phyloP scores from a whole-genome alignment of 2,113 vertebrate genomes.

The Chinchilla lanigera region DNA sequence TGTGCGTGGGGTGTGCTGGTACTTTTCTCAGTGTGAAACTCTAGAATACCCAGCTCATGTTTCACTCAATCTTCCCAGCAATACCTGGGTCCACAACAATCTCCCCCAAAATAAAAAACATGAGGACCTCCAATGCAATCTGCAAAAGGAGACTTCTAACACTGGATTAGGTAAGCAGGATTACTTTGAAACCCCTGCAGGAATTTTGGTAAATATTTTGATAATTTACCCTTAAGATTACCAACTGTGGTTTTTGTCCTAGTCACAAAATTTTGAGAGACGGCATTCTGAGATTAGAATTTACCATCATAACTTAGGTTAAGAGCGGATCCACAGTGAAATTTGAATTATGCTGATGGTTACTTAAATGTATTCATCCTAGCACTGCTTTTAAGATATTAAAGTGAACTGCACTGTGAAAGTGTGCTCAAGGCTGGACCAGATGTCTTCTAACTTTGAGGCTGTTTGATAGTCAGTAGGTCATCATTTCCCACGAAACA shows the following conservation, averaged over 20 bases:
- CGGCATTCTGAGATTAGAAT: not conserved
- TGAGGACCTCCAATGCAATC: not conserved
- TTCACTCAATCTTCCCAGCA: not conserved
- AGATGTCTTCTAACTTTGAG: not conserved
- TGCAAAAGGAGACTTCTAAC: conserved; percentile 6
- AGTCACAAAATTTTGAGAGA: not conserved
- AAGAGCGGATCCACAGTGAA: not conserved
- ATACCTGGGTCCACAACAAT: not conserved
- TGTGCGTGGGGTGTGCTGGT: no score
- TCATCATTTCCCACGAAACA: not conserved
- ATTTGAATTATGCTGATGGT: not conserved
- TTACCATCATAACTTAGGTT: not conserved
- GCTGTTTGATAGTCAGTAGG: not conserved
- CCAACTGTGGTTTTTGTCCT: not conserved
- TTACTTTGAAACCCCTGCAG: not conserved
- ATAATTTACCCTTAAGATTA: not conserved
- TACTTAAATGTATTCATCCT: not conserved
- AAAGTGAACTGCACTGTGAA: not conserved
- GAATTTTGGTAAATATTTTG: not conserved
- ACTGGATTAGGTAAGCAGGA: not conserved
- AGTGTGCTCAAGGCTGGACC: not conserved
- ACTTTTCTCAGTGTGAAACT: not conserved
- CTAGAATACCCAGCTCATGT: not conserved
- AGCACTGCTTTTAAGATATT: not conserved
- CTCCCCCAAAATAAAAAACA: not conserved